These are phyloP conservation scores for Cephalotes varians DNA, from an alignment of 2,888 invertebrate species.

Conservation along the genomic window DNA sequence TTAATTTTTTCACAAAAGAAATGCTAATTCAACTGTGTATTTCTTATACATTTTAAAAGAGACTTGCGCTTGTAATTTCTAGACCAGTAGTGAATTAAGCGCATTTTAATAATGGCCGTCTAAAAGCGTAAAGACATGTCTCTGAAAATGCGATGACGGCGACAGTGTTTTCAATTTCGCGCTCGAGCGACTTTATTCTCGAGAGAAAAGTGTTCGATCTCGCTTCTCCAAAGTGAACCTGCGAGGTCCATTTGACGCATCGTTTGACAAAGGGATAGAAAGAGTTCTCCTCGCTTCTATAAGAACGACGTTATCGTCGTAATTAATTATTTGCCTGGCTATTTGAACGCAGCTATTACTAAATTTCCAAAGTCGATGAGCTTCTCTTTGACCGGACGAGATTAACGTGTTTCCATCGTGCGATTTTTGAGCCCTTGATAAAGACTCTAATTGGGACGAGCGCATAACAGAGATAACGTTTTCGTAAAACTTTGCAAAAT, in stretches of 20 bases:
- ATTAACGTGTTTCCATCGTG: background rate
- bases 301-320: constrained; percentile 4
- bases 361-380: background rate
- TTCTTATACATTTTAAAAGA: background rate
- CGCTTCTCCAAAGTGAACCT: constrained; percentile 8
- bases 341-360: background rate
- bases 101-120: constrained; percentile 17
- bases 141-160: constrained; percentile 33
- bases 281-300: background rate
- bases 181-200: constrained; percentile 42
- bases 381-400: background rate
- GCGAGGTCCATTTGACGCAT: constrained; percentile 40
- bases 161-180: constrained; percentile 50
- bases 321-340: constrained; percentile 23
- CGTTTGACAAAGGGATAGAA: constrained; percentile 38
- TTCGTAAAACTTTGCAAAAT: background rate
- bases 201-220: constrained; percentile 33
- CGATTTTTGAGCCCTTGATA: background rate
- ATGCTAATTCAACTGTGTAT: background rate
- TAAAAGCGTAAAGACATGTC: constrained; percentile 24
- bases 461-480: background rate
- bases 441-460: background rate
- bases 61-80: constrained; percentile 6
- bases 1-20: background rate
- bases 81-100: constrained; percentile 1